phyloP scores from a whole-genome alignment of 1,140 invertebrate genomes.

The Druon quercuslanigerum region DNA sequence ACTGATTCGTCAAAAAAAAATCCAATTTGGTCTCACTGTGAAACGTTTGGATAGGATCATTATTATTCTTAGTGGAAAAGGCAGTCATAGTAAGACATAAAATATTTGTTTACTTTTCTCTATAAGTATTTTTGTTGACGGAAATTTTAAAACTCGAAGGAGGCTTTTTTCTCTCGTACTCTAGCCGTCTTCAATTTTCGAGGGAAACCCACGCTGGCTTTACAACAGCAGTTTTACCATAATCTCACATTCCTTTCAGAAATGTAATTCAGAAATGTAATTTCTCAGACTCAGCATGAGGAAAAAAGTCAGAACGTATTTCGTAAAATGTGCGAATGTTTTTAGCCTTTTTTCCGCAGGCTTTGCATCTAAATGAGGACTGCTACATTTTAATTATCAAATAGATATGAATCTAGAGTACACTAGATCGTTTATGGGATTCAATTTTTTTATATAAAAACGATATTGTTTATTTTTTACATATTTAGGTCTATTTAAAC shows the following conservation, averaged over 20 bases:
- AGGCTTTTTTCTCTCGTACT: neutral
- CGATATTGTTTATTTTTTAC: too few species aligned
- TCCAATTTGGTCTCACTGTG: too few species aligned
- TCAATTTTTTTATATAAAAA: too few species aligned
- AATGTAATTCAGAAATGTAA: constrained; percentile 22
- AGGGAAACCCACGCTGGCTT: neutral
- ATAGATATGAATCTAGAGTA: neutral
- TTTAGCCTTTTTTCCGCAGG: neutral
- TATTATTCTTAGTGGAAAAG: too few species aligned
- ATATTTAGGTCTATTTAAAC: too few species aligned
- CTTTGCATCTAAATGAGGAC: neutral
- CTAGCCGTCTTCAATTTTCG: neutral
- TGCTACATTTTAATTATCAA: neutral
- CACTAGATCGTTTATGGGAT: too few species aligned
- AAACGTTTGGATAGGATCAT: too few species aligned
- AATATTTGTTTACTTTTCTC: too few species aligned
- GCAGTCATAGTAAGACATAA: too few species aligned
- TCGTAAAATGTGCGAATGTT: neutral
- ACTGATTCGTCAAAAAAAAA: too few species aligned
- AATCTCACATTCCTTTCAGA: constrained; percentile 21
- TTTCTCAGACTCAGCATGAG: neutral
- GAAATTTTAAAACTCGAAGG: neutral
- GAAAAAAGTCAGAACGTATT: neutral
- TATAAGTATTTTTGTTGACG: neutral
- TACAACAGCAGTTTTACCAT: constrained; percentile 13